phyloP scores from a whole-genome alignment of 2,113 vertebrate species.

The Trachemys scripta region DNA sequence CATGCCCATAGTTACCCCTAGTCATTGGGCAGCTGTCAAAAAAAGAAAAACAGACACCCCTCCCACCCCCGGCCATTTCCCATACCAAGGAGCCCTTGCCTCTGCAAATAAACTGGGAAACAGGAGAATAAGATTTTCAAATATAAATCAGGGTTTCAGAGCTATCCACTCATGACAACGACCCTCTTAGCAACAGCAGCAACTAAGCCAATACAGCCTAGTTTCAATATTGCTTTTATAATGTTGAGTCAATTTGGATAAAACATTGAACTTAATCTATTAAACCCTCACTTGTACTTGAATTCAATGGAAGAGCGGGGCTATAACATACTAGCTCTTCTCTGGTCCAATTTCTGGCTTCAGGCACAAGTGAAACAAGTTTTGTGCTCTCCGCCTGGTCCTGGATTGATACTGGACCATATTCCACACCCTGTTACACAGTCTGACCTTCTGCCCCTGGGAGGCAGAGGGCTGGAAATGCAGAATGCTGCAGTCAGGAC shows the following conservation, averaged over 20 bases:
- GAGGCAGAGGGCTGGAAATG: background rate
- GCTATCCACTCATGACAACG: background rate
- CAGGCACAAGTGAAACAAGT: background rate
- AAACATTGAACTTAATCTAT: background rate
- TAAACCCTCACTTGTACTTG: background rate
- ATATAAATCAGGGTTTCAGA: background rate
- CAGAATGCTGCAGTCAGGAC: accelerated
- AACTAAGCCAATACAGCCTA: background rate
- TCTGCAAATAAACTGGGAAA: background rate
- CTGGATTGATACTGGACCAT: background rate
- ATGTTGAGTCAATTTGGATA: background rate
- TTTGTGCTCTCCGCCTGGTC: background rate
- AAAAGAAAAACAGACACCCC: background rate
- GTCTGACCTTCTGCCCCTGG: too few species aligned
- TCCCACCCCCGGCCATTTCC: background rate
- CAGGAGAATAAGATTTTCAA: too few species aligned
- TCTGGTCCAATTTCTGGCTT: background rate
- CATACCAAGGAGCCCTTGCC: background rate
- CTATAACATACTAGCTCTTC: background rate
- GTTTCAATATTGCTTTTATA: background rate
- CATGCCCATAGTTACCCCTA: background rate
- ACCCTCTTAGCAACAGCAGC: background rate
- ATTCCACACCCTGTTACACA: too few species aligned
- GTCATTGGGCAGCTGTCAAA: background rate
- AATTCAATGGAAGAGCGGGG: background rate